Conservation (phyloP, 2,888 invertebrate genomes). For the Drosophila paranaensis region DNA sequence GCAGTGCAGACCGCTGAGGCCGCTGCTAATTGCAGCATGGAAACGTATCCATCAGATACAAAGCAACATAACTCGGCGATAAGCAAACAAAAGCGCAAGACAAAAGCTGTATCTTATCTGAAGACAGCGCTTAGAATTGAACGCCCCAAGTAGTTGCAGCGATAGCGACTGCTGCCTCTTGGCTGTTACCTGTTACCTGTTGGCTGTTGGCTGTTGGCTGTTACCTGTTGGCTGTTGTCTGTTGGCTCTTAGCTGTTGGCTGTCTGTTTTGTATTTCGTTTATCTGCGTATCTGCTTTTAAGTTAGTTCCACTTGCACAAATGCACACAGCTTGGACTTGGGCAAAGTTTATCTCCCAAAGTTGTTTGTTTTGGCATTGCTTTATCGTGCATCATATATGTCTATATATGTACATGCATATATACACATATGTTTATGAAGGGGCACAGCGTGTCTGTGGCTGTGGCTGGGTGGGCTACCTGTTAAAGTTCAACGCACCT, state of each 20-base stretch:
- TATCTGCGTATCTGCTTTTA: constrained; percentile 45
- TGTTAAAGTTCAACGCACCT: constrained; percentile 66
- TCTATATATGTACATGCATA: background rate
- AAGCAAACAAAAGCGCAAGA: constrained; percentile 35
- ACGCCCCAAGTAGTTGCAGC: constrained; percentile 11
- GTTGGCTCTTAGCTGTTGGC: constrained; percentile 26
- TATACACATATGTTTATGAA: too few relatives aligned
- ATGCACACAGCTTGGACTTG: constrained; percentile 37
- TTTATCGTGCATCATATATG: constrained; percentile 13
- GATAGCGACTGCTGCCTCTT: constrained; percentile 4
- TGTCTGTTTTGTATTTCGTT: constrained; percentile 30
- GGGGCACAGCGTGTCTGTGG: too few relatives aligned
- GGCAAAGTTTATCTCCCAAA: constrained; percentile 25
- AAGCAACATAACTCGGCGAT: constrained; percentile 39
- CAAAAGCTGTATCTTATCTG: constrained; percentile 53
- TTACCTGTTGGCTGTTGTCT: constrained; percentile 2
- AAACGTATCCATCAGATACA: constrained; percentile 21
- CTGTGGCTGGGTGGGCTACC: constrained; percentile 13
- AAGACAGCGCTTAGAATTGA: constrained; percentile 54
- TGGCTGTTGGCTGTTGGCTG: constrained; percentile 14
- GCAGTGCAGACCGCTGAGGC: constrained; percentile 24
- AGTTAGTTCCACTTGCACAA: constrained; percentile 59
- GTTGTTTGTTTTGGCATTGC: constrained; percentile 24
- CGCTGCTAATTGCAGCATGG: constrained; percentile 52
- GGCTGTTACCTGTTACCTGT: constrained; percentile 12